These are phyloP conservation scores for Drosophila tristis DNA, from an alignment of 1,140 invertebrate species.

Conservation along the genomic window DNA sequence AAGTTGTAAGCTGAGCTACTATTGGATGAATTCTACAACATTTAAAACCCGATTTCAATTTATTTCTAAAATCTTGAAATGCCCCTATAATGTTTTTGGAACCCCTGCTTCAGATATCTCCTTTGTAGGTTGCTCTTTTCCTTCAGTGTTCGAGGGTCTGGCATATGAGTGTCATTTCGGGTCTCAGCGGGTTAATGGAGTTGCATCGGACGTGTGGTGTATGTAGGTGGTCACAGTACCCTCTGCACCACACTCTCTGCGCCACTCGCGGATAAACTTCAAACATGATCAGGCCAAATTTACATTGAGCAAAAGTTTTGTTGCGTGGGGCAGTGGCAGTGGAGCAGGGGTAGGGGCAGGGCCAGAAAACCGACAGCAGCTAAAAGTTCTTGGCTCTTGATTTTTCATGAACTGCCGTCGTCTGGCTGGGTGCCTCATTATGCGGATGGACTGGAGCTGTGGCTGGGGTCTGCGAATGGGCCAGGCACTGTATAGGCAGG, in stretches of 20 bases:
- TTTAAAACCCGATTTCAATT: too few relatives aligned
- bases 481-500: slow-evolving; percentile 17
- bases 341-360: too few relatives aligned
- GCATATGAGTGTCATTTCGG: slow-evolving; percentile 34
- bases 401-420: slow-evolving; percentile 73
- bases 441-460: slow-evolving; percentile 35
- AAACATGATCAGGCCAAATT: slow-evolving; percentile 49
- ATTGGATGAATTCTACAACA: too few relatives aligned
- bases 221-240: slow-evolving; percentile 35
- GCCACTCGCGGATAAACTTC: slow-evolving; percentile 38
- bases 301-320: slow-evolving; percentile 50
- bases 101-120: slow-evolving; percentile 49
- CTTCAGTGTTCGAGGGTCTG: background rate
- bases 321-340: slow-evolving; percentile 5
- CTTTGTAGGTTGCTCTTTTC: too few relatives aligned
- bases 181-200: slow-evolving; percentile 51
- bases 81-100: too few relatives aligned
- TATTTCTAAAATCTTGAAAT: too few relatives aligned
- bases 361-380: slow-evolving; percentile 1
- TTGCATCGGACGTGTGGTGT: slow-evolving; percentile 32
- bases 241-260: background rate
- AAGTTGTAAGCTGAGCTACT: too few relatives aligned
- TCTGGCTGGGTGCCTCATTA: slow-evolving; percentile 72
- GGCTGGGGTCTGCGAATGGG: background rate
- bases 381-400: slow-evolving; percentile 68